Evolutionary conservation across 2,888 invertebrate species (phyloP), one percentile per base, ranked within the genome.

Genomic region (Rotaria magnacalcarata): DNA sequence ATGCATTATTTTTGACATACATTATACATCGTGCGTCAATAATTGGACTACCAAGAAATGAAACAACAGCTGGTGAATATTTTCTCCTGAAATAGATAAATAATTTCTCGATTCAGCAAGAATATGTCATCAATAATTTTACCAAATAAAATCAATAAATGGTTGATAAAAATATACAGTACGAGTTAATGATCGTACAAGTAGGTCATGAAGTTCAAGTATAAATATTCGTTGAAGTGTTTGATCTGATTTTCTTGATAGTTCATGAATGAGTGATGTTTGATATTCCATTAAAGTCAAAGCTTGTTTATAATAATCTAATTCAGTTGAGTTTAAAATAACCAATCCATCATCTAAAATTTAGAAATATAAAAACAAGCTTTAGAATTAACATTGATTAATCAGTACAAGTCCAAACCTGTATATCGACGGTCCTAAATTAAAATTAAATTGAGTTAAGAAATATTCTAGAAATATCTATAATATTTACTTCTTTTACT

Each of bases 91-190:
- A 16, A 27, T 27, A 67, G 11, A 50, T 14, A 50, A 50, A 50
- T 14, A 50, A 50, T 50, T 14, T 34, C 34, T 34, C 4, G 4
- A 3, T 50, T 50, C 50, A 67, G 8, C 0, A 27, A 34, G 3
- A 67, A n/a, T 14, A 14, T 67, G 4, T 67, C 27, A 14, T 67
- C 11, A 2, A 27, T 27, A 27, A 27, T 74, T 47, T 80, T 80
- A 80, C 80, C 80, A 80, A 47, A 80, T 47, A 80, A 80, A 80
- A 47, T 80, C 80, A n/a, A 80, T 80, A 47, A 80, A 80, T 43
- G 80, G 80, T 24, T 80, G 43, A 80, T 80, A 80, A 43, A 43
- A 80, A 80, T 47, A 47, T 24, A 47, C n/a, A 7, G 43, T 80
- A 47, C 80, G 43, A n/a, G 80, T n/a, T 24, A 80, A 47, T 47